Evolutionary conservation across 2,797 vertebrate species (phyloP).

Genomic region (Fratercula arctica): DNA sequence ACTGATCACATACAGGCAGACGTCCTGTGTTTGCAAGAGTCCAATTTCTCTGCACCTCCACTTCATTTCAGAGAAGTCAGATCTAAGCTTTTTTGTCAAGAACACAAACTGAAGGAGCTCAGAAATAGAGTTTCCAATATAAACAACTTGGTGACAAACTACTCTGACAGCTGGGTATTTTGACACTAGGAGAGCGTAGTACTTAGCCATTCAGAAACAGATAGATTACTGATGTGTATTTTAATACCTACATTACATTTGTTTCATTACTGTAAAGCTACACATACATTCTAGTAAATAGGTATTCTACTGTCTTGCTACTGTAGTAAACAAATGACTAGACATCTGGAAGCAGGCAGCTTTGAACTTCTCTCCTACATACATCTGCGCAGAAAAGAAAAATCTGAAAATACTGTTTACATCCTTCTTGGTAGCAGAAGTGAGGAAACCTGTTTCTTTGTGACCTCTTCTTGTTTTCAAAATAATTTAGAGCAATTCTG

Average conservation of each 20-base stretch:
- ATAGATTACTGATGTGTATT: background rate
- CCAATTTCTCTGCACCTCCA: background rate
- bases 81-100: background rate
- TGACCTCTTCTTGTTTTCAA: background rate
- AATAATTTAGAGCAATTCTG: background rate
- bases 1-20: background rate
- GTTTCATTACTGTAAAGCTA: background rate
- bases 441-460: background rate
- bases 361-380: background rate
- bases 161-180: background rate
- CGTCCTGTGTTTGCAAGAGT: background rate
- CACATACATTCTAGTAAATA: background rate
- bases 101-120: background rate
- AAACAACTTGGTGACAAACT: background rate
- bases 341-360: background rate
- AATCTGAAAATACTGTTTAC: background rate
- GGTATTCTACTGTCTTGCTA: background rate
- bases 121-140: background rate
- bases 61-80: background rate
- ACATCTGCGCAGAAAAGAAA: background rate
- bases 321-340: background rate
- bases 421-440: background rate
- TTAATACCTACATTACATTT: background rate
- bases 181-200: background rate
- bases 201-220: background rate